A percentile compares a stretch with the other conserved stretches of the same genome.
Conservation (phyloP, 2,797 vertebrate species). For the Peromyscus attwateri region DNA sequence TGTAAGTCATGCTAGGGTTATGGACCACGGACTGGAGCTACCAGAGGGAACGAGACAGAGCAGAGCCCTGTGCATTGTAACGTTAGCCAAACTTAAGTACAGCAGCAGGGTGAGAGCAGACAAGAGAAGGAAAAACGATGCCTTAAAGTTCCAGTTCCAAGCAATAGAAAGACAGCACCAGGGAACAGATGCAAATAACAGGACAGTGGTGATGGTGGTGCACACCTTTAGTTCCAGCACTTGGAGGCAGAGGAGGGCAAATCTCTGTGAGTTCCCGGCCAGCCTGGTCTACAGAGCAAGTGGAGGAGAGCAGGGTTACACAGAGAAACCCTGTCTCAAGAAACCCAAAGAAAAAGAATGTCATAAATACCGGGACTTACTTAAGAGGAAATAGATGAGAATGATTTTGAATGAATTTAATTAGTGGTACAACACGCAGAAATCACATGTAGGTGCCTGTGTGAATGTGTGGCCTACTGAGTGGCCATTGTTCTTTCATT, state of each 20-base stretch:
- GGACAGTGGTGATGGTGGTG: background rate
- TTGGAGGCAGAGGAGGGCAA: background rate
- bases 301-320: no score
- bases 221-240: background rate
- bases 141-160: background rate
- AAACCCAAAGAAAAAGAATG: no score
- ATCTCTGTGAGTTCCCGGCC: background rate
- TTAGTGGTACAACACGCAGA: slow-evolving; percentile 20
- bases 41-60: background rate
- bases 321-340: no score
- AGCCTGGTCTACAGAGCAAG: background rate
- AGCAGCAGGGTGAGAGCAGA: background rate
- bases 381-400: slow-evolving; percentile 1
- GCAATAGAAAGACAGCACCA: background rate
- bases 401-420: background rate
- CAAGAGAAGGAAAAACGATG: background rate
- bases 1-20: background rate
- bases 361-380: background rate
- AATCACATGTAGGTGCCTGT: background rate
- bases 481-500: background rate
- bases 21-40: background rate
- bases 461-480: background rate
- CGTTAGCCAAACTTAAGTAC: background rate
- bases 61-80: background rate
- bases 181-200: background rate